Evolutionary conservation across 2,888 invertebrate genomes (phyloP), one percentile per base, ranked within the genome.

Genomic region (Idaea straminata): DNA sequence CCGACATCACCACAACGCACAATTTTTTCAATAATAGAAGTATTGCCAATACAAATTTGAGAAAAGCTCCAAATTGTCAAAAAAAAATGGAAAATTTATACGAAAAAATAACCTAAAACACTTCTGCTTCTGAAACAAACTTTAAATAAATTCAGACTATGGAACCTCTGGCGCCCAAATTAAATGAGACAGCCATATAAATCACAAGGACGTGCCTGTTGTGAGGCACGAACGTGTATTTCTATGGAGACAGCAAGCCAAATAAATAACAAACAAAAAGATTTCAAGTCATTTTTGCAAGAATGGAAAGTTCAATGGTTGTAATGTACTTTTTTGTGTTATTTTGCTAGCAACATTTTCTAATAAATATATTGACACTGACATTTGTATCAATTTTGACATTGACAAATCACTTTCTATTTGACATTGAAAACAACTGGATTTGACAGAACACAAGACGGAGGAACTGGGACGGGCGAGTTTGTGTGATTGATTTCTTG

Each of bases 401-500:
- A 47, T 13, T 47, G 47, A 47, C 47, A 36, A 7, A 13, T 47
- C 13, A 47, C 7, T 7, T 7, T 36, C 10, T 7, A 47, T 10
- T 10, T 47, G 47, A 47, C 47, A 47, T 47, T 47, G 47, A 47
- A 7, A 47, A 10, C 10, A 47, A 47, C 4, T 7, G 4, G 36
- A 5, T 47, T 13, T 13, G 47, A 47, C 47, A 5, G 47, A 10
- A 47, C 5, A 47, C 5, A 36, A 36, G 10, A 36, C 5, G 10
- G 10, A 36, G 10, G 10, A 47, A 47, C 47, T 13, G 47, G 47
- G 47, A 47, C 47, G 47, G 47, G 47, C 47, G 16, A 67, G 66
- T 61, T 67, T 67, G 70, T 74, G 79, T 74, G 79, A 81, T 83
- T 81, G 80, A 80, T 80, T 81, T 74, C 68, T 72, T 69, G 66